Base-by-base conservation (phyloP, 2,888 invertebrate species). In the Dysmachus trigonus region DNA sequence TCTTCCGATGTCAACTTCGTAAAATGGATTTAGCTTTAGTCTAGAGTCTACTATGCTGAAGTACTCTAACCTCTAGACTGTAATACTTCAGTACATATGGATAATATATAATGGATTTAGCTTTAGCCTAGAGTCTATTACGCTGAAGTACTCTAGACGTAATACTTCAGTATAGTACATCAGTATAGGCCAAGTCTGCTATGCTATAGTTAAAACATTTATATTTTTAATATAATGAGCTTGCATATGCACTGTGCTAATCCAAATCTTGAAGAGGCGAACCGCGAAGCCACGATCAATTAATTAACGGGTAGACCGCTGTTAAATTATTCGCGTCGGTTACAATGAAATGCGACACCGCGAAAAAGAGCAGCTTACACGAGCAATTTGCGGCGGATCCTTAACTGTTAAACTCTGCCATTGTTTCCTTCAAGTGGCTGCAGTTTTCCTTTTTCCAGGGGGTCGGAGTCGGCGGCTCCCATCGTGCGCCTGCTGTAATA, bases 361-460 rank as follows among this genome's bases (percentile, higher is more conserved):
- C 84, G 47, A 47, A 85, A 84, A 85, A 38, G 74, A 74, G 51
- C 84, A 85, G 84, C 33, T 85, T 74, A 74, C 84, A 85, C 84
- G 84, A 85, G 74, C 73, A 85, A 74, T 85, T 85, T 74, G 51
- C 73, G 84, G 41, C 51, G 31, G 51, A 84, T 74, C 72, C 38
- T 85, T 51, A 74, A 85, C 74, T 47, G 84, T 85, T 85, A 85
- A 85, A 85, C 51, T 31, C 51, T 84, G 41, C 84, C 71, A 71
- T 85, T 85, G 84, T 85, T 85, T 85, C 5, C 41, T 62, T 41
- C 41, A 84, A 74, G 84, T 47, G 35, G 33, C 76, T 76, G 33
- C 51, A 84, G 53, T 76, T 85, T 85, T 74, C 53, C 35, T 76
- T 85, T 41, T 18, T 62, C 15, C 2, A 77, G 27, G 72, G 62